phyloP scores from a whole-genome alignment of 2,797 vertebrate genomes.

The Glyptemys insculpta region DNA sequence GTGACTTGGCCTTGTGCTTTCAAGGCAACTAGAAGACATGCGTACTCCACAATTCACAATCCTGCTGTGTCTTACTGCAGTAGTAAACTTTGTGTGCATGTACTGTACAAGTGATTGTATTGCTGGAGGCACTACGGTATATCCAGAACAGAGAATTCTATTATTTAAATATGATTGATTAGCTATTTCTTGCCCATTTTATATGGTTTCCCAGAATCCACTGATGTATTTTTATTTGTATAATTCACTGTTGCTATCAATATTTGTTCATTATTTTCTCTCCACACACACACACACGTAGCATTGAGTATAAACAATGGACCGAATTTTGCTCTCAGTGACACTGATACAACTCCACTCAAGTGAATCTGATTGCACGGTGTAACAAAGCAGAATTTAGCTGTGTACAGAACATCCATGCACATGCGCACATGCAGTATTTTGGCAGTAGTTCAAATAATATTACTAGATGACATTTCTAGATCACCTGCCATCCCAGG shows the following conservation, averaged over 20 bases:
- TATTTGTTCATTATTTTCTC: background rate
- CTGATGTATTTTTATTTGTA: accelerated
- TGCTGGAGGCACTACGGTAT: accelerated
- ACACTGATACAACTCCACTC: background rate
- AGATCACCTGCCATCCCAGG: background rate
- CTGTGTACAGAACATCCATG: background rate
- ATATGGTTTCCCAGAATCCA: accelerated
- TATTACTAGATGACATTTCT: no score
- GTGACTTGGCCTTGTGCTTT: background rate
- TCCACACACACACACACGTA: background rate
- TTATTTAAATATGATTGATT: background rate
- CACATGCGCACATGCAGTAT: background rate
- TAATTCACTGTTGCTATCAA: background rate
- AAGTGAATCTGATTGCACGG: background rate
- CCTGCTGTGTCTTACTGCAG: background rate
- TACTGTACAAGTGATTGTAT: accelerated
- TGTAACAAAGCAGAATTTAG: background rate
- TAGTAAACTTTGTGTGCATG: accelerated
- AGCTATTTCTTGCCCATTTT: background rate
- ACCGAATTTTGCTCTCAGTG: background rate
- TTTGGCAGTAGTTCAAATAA: background rate
- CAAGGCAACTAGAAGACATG: background rate
- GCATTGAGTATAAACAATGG: background rate
- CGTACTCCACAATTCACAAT: background rate
- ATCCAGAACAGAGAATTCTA: background rate